Base-by-base conservation (phyloP, 2,113 vertebrate species). In the Varanus komodoensis region DNA sequence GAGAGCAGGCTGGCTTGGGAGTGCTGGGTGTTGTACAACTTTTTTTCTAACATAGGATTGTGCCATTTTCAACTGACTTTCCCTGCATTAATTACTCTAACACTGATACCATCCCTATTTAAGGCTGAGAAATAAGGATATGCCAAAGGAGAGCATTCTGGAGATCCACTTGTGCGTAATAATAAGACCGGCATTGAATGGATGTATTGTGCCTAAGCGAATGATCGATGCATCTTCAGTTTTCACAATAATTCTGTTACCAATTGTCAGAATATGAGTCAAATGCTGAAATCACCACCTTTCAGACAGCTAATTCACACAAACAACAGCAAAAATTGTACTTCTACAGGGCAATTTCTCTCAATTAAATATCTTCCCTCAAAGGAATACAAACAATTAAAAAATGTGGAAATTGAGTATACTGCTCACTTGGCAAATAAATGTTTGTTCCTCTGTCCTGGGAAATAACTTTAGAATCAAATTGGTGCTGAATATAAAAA, bases 271-370 rank as follows among this genome's bases (percentile, higher is more conserved):
- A 93, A 86, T 69, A 69, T 21, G 15, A 96, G 91, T 88, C 95
- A 92, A 95, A 93, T 89, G 92, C 91, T 91, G 93, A 96, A 96
- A 95, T 93, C 93, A 95, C 95, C 94, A 95, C 93, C 94, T 96
- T 95, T 94, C 94, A 94, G 93, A 94, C 93, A 94, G 57, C 84
- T 89, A 92, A 96, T 95, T 93, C 95, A 95, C 61, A 80, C 87
- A 92, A 93, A 93, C 17, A 95, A 34, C n/a, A 34, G 38, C 11
- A 25, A 44, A 23, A 85, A 71, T 77, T 93, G 48, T 91, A 94
- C 79, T 96, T 94, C 91, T 93, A 95, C 95, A 94, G 94, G 92
- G 92, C 93, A 96, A 94, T 96, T 91, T 93, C 92, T 92, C 90
- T 95, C 93, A 91, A 92, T 94, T 93, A 96, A 95, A 92, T 78